Evolutionary conservation across 2,888 invertebrate genomes (phyloP).

Genomic region (Selenia dentaria): DNA sequence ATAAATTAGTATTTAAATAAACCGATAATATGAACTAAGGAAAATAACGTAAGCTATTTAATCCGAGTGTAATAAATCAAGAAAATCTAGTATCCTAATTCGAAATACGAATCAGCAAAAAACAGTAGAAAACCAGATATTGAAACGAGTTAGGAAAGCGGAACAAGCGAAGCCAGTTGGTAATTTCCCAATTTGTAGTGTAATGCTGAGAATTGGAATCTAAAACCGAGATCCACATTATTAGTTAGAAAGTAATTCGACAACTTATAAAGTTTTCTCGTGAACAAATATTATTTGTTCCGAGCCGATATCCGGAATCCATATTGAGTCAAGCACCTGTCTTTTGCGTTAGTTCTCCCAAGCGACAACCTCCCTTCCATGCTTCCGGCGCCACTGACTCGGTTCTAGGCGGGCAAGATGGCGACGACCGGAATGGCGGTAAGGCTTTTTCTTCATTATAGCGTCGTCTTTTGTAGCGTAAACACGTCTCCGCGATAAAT

Average conservation of each 20-base stretch:
- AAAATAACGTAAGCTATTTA: not conserved
- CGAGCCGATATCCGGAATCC: too few species aligned
- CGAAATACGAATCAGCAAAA: slow-evolving; percentile 25
- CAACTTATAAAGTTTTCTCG: not conserved
- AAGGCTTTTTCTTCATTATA: too few species aligned
- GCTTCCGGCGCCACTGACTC: too few species aligned
- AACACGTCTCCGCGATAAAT: too few species aligned
- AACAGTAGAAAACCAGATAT: slow-evolving; percentile 41
- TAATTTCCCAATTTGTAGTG: slow-evolving; percentile 43
- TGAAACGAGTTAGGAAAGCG: slow-evolving; percentile 61
- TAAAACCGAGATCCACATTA: slow-evolving; percentile 6
- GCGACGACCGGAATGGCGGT: too few species aligned
- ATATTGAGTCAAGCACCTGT: too few species aligned
- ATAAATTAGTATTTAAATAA: too few species aligned
- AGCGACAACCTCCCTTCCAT: too few species aligned
- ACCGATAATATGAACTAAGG: not conserved
- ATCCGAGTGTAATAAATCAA: slow-evolving; percentile 24
- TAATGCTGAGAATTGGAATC: slow-evolving; percentile 28
- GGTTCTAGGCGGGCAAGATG: too few species aligned
- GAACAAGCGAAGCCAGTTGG: slow-evolving; percentile 51
- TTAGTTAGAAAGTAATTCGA: slow-evolving; percentile 13
- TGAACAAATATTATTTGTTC: too few species aligned
- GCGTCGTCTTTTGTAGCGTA: too few species aligned
- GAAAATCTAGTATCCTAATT: slow-evolving; percentile 13
- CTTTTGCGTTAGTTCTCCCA: too few species aligned